Base-by-base conservation (phyloP, 2,797 vertebrate species). In the Sebastes hubbsi region DNA sequence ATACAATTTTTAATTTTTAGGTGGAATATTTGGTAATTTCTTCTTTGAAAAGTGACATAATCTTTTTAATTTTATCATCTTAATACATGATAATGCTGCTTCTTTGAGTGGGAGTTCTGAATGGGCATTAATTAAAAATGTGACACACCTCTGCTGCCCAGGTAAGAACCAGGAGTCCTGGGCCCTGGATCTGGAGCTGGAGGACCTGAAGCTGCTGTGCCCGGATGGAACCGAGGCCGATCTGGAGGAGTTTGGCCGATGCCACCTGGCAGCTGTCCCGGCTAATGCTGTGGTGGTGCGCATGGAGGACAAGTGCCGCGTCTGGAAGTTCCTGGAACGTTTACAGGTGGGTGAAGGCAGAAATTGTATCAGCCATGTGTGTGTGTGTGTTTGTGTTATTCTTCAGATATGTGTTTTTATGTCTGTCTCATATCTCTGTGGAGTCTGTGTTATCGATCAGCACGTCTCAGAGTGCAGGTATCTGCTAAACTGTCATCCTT, bases 101-200 rank as follows among this genome's bases (percentile, higher is more conserved):
- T 66, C 14, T 49, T 22, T 30, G 20, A 30, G 20, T 25, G 32
- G 0, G 13, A 11, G 14, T 13, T 14, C 11, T 63, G 22, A 13
- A 13, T 49, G 12, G n/a, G 9, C 24, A 5, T 42, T 1, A 54
- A 25, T 54, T 16, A 6, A 30, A 30, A 63, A 63, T 24, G 18
- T 27, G 61, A 69, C 24, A 22, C 22, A 24, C 18, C 14, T 20
- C 32, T 32, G 52, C 67, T 75, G 27, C 20, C 9, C 73, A 96
- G 96, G 96, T 82, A 96, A 91, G 77, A 96, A 96, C 87, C 95
- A 94, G 91, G 96, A 96, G 78, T 96, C 96, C 1, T 96, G 96
- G 96, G 96, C 96, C 18, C 76, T 96, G 90, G 96, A 96, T 74
- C 79, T 96, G 90, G 96, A 96, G 89, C 78, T 95, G 87, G 96